Conservation (phyloP, 1,140 invertebrate genomes). For the Leptestheria dahalacensis region DNA sequence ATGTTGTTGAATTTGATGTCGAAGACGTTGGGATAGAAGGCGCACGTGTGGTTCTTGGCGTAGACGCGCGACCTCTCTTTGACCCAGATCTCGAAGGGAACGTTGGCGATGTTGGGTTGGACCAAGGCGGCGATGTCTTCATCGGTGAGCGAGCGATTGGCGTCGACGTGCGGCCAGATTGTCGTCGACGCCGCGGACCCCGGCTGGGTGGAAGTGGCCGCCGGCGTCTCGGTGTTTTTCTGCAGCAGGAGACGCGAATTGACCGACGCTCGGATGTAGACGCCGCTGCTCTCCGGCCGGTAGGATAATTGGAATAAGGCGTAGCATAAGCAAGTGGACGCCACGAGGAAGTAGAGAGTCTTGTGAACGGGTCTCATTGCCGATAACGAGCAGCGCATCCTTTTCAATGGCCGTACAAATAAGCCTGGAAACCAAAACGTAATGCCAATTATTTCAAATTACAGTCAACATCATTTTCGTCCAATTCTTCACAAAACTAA, state of each 20-base stretch:
- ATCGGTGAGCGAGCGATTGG: neutral
- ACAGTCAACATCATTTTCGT: too few species aligned
- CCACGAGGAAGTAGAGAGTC: constrained; percentile 20
- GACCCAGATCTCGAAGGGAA: constrained; percentile 70
- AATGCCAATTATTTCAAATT: neutral
- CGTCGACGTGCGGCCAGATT: constrained; percentile 39
- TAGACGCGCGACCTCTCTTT: constrained; percentile 52
- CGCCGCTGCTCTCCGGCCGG: constrained; percentile 18
- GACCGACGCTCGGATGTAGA: constrained; percentile 19
- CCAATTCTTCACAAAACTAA: too few species aligned
- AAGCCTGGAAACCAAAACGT: neutral
- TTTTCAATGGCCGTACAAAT: neutral
- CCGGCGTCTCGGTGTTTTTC: constrained; percentile 24
- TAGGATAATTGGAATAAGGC: constrained; percentile 23
- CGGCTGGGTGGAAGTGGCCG: constrained; percentile 35
- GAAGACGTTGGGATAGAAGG: constrained; percentile 64
- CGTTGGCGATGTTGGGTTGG: constrained; percentile 42
- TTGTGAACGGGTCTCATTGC: constrained; percentile 10
- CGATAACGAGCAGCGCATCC: constrained; percentile 6
- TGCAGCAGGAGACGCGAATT: constrained; percentile 25
- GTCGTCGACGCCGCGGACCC: constrained; percentile 17
- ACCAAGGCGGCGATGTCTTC: constrained; percentile 9
- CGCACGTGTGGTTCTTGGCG: constrained; percentile 56
- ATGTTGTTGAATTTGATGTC: constrained; percentile 78
- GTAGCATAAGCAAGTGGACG: constrained; percentile 28